Evolutionary conservation across 2,797 vertebrate species (phyloP).

Genomic region (Acomys russatus): DNA sequence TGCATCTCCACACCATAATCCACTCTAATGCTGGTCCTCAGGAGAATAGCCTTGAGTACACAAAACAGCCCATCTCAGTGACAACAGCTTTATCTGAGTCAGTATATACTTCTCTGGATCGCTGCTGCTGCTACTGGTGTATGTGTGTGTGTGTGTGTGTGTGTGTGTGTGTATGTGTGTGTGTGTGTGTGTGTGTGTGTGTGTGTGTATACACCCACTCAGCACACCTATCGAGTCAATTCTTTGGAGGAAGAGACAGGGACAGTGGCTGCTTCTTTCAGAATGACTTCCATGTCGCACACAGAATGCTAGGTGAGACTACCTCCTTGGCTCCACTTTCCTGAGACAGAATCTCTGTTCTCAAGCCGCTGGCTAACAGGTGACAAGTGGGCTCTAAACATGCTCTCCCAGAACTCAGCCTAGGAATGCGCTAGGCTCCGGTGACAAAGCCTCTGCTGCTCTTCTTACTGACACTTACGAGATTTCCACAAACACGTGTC

Average conservation of each 20-base stretch:
- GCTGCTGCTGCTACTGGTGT: background rate
- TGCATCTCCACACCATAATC: background rate
- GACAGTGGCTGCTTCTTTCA: background rate
- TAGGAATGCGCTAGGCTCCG: no score
- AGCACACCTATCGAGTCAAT: background rate
- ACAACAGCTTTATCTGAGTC: background rate
- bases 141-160: background rate
- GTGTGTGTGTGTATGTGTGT: no score
- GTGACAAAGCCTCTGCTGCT: no score
- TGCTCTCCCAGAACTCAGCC: background rate
- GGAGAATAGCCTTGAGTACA: background rate
- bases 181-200: background rate
- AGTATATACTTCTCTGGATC: background rate
- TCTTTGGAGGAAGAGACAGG: background rate
- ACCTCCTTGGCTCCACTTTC: background rate
- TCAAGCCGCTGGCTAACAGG: background rate
- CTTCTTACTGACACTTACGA: background rate
- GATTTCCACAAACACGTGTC: background rate
- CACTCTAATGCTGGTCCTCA: background rate
- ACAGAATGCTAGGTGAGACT: background rate
- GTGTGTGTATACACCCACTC: background rate
- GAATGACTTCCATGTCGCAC: background rate
- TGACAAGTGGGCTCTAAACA: background rate
- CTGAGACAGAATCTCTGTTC: background rate
- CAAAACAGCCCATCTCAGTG: background rate